Percentiles rank a stretch among this genome's conserved stretches.
Evolutionary conservation across 2,888 invertebrate species (phyloP).

Genomic region (Dysmachus trigonus): DNA sequence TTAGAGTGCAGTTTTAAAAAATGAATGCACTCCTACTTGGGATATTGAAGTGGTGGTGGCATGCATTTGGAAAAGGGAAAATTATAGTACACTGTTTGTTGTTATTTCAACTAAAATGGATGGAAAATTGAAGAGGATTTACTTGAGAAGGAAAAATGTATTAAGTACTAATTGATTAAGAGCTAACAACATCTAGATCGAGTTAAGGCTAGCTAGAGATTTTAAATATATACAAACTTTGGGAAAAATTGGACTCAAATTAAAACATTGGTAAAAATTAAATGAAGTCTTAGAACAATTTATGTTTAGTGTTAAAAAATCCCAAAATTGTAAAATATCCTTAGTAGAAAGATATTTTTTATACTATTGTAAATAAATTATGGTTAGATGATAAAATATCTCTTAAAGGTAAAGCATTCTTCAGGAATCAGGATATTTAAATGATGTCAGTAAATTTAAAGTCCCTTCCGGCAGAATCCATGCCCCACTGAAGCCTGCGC

Average conservation of each 20-base stretch:
- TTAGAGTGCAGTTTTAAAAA: neutral
- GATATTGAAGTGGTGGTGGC: neutral
- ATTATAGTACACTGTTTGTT: neutral
- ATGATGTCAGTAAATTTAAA: too few relatives aligned
- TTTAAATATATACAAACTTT: neutral
- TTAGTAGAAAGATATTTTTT: too few relatives aligned
- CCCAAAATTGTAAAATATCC: too few relatives aligned
- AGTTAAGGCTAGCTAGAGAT: too few relatives aligned
- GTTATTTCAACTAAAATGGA: neutral
- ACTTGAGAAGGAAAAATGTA: neutral
- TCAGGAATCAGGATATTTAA: too few relatives aligned
- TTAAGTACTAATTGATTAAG: neutral
- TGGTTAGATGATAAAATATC: too few relatives aligned
- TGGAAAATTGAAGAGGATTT: neutral
- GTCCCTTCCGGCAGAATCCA: too few relatives aligned
- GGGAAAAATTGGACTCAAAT: neutral
- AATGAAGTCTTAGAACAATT: too few relatives aligned
- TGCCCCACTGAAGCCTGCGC: too few relatives aligned
- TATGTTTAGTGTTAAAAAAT: too few relatives aligned
- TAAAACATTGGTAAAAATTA: neutral
- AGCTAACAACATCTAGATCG: neutral
- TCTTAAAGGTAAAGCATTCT: too few relatives aligned
- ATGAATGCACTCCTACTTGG: neutral
- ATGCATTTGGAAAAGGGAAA: neutral
- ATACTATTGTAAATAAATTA: too few relatives aligned